Base-by-base conservation (phyloP, 2,113 vertebrate species). In the Bambusicola thoracicus region DNA sequence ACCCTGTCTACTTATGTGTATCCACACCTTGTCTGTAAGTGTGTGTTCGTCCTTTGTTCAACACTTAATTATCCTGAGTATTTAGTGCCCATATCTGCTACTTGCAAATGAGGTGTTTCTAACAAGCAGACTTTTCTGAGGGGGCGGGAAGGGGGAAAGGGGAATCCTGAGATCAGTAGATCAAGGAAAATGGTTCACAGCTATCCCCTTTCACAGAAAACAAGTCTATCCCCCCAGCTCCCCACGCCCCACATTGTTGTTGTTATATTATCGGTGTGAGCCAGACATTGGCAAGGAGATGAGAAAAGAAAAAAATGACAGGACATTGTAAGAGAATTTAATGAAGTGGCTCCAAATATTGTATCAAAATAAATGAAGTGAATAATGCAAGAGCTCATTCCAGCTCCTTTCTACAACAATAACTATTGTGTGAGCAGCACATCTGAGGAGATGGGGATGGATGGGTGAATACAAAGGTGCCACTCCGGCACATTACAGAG, bases 291-390 rank as follows among this genome's bases (percentile, higher is more conserved):
- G 90, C 85, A 49, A 62, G 48, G 84, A 81, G 59, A 58, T 0
- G 2, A n/a, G 30, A 18, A 56, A 56, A 6, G 38, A 68, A 65
- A 38, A 79, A 85, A 80, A 83, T 32, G 90, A 90, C 88, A 93
- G 89, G 89, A 68, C 76, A 18, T n/a, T 87, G 72, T 59, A 17
- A 75, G 92, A 76, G 91, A 84, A 96, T 88, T 82, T 88, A 97
- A 97, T 93, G 96, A 94, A 96, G 96, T 76, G 66, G 81, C 83
- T 95, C 49, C 92, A 90, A 96, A 94, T 85, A 89, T 89, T 91
- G 95, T 89, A 74, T 87, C 73, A 48, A 91, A 97, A 93, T 94
- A 96, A 97, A 96, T 86, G 95, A 88, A 95, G 96, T 88, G 97
- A 91, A 89, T 95, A 92, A 94, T 73, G 87, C 87, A 75, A 83